Percentiles rank a stretch among this genome's conserved stretches.
phyloP scores from a whole-genome alignment of 2,113 vertebrate genomes.

The Alexandromys fortis region DNA sequence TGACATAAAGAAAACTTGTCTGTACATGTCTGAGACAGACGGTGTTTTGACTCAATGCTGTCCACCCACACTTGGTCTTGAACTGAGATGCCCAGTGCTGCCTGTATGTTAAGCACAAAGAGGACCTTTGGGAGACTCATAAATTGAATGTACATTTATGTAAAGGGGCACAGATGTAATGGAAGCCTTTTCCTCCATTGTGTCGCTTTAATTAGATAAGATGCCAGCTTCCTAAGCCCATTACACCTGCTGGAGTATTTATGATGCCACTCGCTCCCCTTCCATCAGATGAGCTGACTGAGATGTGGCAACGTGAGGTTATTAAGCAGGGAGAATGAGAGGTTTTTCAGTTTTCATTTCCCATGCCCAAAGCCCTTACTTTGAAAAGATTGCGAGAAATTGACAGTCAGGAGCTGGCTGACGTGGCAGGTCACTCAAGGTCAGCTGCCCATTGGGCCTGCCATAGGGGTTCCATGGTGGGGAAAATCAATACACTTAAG shows the following conservation, averaged over 20 bases:
- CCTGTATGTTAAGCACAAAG: background rate
- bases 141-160: background rate
- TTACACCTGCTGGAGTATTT: background rate
- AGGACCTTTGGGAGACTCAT: background rate
- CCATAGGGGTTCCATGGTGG: background rate
- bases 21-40: background rate
- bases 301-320: background rate
- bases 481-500: conserved; percentile 54
- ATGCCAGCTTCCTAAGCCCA: background rate
- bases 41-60: background rate
- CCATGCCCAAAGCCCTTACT: background rate
- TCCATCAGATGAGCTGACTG: background rate
- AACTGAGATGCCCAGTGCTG: background rate
- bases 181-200: background rate
- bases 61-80: background rate
- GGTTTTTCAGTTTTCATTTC: conserved; percentile 30
- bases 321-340: background rate
- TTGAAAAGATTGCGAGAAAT: conserved; percentile 21
- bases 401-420: conserved; percentile 21
- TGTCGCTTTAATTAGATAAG: background rate
- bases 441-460: conserved; percentile 48
- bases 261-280: background rate
- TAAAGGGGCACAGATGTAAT: background rate
- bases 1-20: background rate
- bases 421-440: background rate